These are phyloP conservation scores for Yoshiicerus persimilis DNA, from an alignment of 1,140 invertebrate genomes.

Conservation along the genomic window DNA sequence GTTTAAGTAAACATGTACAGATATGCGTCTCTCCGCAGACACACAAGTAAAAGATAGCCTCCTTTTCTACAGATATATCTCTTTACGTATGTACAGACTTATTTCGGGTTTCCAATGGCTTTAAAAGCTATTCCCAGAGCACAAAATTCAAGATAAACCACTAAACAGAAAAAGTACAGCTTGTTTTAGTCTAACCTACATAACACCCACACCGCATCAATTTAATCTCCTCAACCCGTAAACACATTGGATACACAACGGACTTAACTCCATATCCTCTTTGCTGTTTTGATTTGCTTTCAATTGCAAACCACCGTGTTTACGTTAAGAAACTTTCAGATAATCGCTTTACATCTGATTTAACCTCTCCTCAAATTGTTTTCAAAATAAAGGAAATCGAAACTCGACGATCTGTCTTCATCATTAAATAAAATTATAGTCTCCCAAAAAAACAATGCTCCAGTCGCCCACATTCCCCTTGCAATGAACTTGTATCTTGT, in stretches of 20 bases:
- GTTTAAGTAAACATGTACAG: neutral
- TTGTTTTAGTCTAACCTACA: slow-evolving; percentile 16
- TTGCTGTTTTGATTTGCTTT: neutral
- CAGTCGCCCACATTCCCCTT: too few species aligned
- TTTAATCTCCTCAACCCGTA: slow-evolving; percentile 14
- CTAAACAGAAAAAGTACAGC: slow-evolving; percentile 16
- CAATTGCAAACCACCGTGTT: neutral
- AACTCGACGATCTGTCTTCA: neutral
- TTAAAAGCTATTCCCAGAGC: slow-evolving; percentile 15
- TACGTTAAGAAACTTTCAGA: neutral
- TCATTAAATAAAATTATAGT: too few species aligned
- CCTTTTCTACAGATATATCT: neutral
- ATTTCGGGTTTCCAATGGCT: neutral
- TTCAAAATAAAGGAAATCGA: neutral
- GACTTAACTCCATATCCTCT: neutral
- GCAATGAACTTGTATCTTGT: too few species aligned
- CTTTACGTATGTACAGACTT: slow-evolving; percentile 1
- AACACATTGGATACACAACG: neutral
- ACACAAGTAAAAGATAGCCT: neutral
- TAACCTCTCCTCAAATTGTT: neutral
- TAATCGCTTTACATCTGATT: neutral
- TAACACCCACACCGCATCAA: slow-evolving; percentile 2
- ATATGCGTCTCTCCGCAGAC: neutral
- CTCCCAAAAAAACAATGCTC: too few species aligned
- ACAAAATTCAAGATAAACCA: slow-evolving; percentile 13